Evolutionary conservation across 2,888 invertebrate genomes (phyloP).

Genomic region (Pardosa pseudoannulata): DNA sequence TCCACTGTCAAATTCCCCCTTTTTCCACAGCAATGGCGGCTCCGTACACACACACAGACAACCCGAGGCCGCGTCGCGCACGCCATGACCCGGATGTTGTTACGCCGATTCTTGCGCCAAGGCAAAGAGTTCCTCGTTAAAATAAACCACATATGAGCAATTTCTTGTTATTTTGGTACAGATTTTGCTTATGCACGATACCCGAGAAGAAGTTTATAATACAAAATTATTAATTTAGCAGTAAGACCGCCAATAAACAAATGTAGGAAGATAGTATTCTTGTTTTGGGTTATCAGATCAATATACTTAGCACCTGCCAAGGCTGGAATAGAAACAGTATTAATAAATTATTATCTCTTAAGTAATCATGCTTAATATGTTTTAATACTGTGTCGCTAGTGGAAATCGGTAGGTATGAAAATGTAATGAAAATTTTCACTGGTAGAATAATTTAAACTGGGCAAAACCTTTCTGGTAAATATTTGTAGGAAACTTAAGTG

Average conservation of each 20-base stretch:
- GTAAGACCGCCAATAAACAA: no score
- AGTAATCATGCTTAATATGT: constrained; percentile 9
- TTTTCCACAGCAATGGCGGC: constrained; percentile 66
- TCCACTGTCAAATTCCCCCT: constrained; percentile 33
- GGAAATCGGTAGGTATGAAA: no score
- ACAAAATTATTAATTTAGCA: no score
- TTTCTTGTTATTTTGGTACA: background rate
- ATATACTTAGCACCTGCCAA: constrained; percentile 62
- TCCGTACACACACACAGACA: constrained; percentile 42
- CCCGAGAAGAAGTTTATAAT: no score
- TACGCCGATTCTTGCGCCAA: constrained; percentile 49
- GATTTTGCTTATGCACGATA: no score
- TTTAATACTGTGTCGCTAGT: background rate
- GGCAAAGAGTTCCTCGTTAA: constrained; percentile 39
- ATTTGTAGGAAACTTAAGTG: no score
- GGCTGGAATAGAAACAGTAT: constrained; percentile 54
- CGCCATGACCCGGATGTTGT: constrained; percentile 66
- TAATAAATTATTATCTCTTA: constrained; percentile 60
- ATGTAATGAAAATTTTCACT: no score
- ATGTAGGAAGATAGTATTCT: background rate
- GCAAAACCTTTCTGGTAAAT: no score
- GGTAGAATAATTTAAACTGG: no score
- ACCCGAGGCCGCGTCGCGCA: constrained; percentile 48
- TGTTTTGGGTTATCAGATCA: constrained; percentile 52
- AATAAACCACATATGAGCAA: background rate